A percentile compares a stretch with the other conserved stretches of the same genome.
phyloP scores from a whole-genome alignment of 2,888 invertebrate species.

The Trissolcus japonicus region DNA sequence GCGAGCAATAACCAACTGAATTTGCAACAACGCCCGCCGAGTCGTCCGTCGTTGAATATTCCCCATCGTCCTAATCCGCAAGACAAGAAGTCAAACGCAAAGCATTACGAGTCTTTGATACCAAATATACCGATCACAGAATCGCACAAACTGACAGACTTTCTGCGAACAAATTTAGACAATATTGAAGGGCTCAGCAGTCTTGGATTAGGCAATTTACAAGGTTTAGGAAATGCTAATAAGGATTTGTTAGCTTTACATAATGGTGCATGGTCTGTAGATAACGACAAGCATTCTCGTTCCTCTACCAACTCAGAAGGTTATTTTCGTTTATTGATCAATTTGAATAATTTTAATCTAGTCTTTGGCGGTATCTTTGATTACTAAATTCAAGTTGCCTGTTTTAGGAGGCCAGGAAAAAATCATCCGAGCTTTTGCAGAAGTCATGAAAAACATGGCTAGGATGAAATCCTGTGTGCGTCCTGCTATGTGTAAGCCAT shows the following conservation, averaged over 20 bases:
- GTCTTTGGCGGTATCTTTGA: background rate
- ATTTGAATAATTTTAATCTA: background rate
- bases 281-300: conserved; percentile 69
- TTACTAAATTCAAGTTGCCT: background rate
- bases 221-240: conserved; percentile 75
- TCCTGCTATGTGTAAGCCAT: conserved; percentile 93
- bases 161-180: conserved; percentile 83
- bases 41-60: conserved; percentile 74
- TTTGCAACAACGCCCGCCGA: conserved; percentile 72
- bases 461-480: conserved; percentile 92
- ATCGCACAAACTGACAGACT: conserved; percentile 83
- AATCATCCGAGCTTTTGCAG: conserved; percentile 89
- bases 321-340: conserved; percentile 39
- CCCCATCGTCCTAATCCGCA: conserved; percentile 72
- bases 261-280: conserved; percentile 81
- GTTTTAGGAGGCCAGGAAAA: conserved; percentile 85
- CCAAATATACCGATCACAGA: conserved; percentile 75
- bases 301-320: conserved; percentile 73
- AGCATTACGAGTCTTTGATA: conserved; percentile 74
- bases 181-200: conserved; percentile 81
- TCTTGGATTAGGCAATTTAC: conserved; percentile 68
- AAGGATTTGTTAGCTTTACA: conserved; percentile 83
- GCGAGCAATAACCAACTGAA: conserved; percentile 70
- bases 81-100: conserved; percentile 73
- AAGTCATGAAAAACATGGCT: conserved; percentile 91